Evolutionary conservation across 1,140 invertebrate species (phyloP), one percentile per base, ranked within the genome.

Genomic region (Heliconius eleuchia): DNA sequence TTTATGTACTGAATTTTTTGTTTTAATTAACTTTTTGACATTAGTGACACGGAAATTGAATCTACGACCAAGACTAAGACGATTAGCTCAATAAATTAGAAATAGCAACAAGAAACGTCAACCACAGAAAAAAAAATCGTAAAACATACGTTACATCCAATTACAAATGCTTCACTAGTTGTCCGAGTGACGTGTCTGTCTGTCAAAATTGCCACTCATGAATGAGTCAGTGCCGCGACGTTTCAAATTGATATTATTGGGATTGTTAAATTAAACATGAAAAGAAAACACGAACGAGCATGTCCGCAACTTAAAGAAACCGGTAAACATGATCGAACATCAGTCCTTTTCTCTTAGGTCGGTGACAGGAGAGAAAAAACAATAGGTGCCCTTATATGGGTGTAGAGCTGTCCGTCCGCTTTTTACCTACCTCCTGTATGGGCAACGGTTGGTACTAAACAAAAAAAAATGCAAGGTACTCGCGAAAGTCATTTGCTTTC

Each of bases 371-470:
- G 23, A 8, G 80, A 71, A 85, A 81, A 86, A 83, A 87, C 86
- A 86, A 87, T 84, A 82, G 83, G 73, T 70, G 57, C 39, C 84
- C 82, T 71, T 86, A 86, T 87, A 86, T 77, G 86, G 86, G 71
- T 23, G 71, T 55, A 30, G 57, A 55, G 71, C 57, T 60, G 82
- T 42, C 30, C 70, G 75, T 78, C 79, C 79, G 79, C 80, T 87
- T 87, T 86, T 87, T 87, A 74, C 74, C 71, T 19, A 13, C 19
- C 34, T 52, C 78, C 83, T 60, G 77, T 85, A 86, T 86, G 82
- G 82, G 80, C 82, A 80, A 73, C 82, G 76, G 55, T 78, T 73
- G 83, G 75, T 83, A 74, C 73, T 73, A 19, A 77, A 30, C 74
- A 78, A 83, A 85, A 23, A 85, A 85, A 66, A 66, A 30, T 66